Base-by-base conservation (phyloP, 2,888 invertebrate species). In the Bombylius discolor region DNA sequence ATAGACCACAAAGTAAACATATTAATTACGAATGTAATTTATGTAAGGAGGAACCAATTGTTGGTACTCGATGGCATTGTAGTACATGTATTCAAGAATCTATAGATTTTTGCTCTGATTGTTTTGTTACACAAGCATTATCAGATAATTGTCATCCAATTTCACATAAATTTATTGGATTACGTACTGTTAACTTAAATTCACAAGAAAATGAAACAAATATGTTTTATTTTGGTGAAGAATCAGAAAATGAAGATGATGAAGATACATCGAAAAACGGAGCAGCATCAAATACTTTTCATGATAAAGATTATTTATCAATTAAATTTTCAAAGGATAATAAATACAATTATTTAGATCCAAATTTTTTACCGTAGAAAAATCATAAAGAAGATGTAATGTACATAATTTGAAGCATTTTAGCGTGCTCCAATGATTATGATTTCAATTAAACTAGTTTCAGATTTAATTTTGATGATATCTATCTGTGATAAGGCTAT, bases 21-120 rank as follows among this genome's bases (percentile, higher is more conserved):
- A 13, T 47, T 49, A 49, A 62, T 58, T 5, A 64, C 34, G 67
- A 81, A 79, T 88, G 88, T 69, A 78, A 79, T 62, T 73, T 77
- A 23, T 88, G 88, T 65, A 73, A 76, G 3, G 78, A 79, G 59
- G 79, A 81, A 33, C 83, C 85, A 1, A 78, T 85, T 51, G 70
- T 76, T 32, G 84, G 83, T 12, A 78, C 79, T 12, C 74, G 84
- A 55, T 88, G 86, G 85, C 83, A 84, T 64, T 89, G 88, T 64
- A 72, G 75, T 34, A 79, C 81, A 55, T 88, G 87, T 64, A 68
- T 36, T 23, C 72, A 76, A 49, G 65, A 65, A 14, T 75, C 76
- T 3, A 69, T 84, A 1, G 82, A 86, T 67, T 78, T 82, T 62
- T 87, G 87, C 63, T 76, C 78, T 1, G 81, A 82, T 63, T 85